Base-by-base conservation (phyloP, 2,888 invertebrate species). In the Dioctria linearis region DNA sequence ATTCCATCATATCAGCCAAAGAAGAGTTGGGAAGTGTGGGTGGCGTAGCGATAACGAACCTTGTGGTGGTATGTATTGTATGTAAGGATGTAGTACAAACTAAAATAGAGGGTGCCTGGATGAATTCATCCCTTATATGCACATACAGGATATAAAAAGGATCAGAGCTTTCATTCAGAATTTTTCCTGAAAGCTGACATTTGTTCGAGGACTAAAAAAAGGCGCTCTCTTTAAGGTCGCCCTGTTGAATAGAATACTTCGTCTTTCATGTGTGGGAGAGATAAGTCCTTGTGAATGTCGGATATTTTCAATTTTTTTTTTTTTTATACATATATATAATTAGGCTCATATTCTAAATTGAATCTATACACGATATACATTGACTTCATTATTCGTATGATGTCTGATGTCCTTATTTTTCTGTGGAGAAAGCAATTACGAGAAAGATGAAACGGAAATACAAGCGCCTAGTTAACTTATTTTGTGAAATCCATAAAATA, bases 161-260 rank as follows among this genome's bases (percentile, higher is more conserved):
- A 5, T 6, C 67, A 46, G 25, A 67, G 67, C 67, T 67, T 67
- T 67, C 67, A 67, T 67, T 67, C 67, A 67, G 67, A 67, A 67
- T 42, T 67, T 67, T 67, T 67, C 37, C 46, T 25, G 13, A 66
- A 42, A 42, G 46, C 66, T 66, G 66, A 46, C 66, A 46, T 66
- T 66, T 25, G 66, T 42, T 13, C 43, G 66, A 66, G 25, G 66
- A 66, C 66, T 13, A 43, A 13, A 25, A 25, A 25, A 25, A n/a
- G 67, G 43, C 40, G 67, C 13, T 46, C 13, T 46, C 46, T 66
- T 67, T 67, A 67, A 67, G 67, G 67, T 46, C 67, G 67, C 43
- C 46, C 67, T 67, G 67, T 67, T 67, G 46, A 46, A 46, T 46
- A 46, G 46, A 46, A 46, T 1, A 8, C 46, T 5, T 25, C 25